These are phyloP conservation scores for Apotomis capreana DNA, from an alignment of 2,888 invertebrate genomes.

Conservation along the genomic window DNA sequence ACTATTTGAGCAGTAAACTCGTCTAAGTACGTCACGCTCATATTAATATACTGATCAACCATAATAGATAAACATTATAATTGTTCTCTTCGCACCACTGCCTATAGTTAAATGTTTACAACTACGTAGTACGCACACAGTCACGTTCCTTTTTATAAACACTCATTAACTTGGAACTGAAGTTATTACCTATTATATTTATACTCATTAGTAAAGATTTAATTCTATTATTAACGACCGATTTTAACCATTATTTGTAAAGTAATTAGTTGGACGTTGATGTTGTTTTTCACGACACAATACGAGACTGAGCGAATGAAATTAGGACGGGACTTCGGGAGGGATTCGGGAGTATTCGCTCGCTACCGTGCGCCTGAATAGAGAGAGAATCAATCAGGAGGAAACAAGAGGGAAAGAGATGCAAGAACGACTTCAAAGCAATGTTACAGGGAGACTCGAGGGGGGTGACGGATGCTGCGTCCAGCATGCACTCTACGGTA, in stretches of 20 bases:
- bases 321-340: constrained; percentile 65
- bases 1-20: constrained; percentile 5
- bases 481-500: constrained; percentile 48
- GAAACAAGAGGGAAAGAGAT: constrained; percentile 57
- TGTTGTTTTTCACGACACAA: constrained; percentile 55
- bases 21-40: constrained; percentile 4
- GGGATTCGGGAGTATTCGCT: constrained; percentile 65
- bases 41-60: constrained; percentile 18
- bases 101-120: constrained; percentile 37
- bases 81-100: constrained; percentile 24
- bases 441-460: constrained; percentile 49
- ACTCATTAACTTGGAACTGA: constrained; percentile 9
- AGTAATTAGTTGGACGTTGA: constrained; percentile 53
- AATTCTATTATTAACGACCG: constrained; percentile 22
- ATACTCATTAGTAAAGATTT: constrained; percentile 17
- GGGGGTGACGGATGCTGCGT: constrained; percentile 67
- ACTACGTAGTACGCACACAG: constrained; percentile 30
- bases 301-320: constrained; percentile 56
- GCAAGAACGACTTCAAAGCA: constrained; percentile 47
- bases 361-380: constrained; percentile 51
- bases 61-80: constrained; percentile 27
- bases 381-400: constrained; percentile 48
- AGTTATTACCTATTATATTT: constrained; percentile 20
- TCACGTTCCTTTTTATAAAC: constrained; percentile 7
- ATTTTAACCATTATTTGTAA: constrained; percentile 34